These are phyloP conservation scores for Lagopus leucura DNA, from an alignment of 2,113 vertebrate species.

Conservation along the genomic window DNA sequence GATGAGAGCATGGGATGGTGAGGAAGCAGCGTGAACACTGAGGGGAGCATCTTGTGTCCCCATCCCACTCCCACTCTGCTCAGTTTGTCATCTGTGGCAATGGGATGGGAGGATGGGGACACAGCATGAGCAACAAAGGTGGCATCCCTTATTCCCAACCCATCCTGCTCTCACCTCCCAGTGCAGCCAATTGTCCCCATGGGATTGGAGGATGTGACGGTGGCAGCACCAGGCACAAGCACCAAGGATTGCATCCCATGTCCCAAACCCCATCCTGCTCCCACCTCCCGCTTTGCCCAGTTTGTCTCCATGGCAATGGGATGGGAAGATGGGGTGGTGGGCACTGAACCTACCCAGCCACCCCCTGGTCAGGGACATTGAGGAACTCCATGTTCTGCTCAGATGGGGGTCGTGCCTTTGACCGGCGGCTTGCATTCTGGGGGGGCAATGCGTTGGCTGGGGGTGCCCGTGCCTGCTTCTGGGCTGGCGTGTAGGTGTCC, in stretches of 20 bases:
- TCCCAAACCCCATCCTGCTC: too few relatives aligned
- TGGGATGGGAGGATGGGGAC: not conserved
- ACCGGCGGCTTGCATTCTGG: constrained; percentile 60
- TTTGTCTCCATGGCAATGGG: not conserved
- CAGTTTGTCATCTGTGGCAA: too few relatives aligned
- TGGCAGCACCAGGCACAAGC: too few relatives aligned
- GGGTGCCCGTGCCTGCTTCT: constrained; percentile 68
- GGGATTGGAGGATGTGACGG: not conserved
- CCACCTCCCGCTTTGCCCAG: too few relatives aligned
- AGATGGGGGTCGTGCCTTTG: constrained; percentile 40
- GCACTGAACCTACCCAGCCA: constrained; percentile 87
- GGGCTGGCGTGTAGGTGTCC: constrained; percentile 71
- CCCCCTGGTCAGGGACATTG: constrained; percentile 92
- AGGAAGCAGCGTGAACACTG: too few relatives aligned
- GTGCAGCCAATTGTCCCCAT: too few relatives aligned
- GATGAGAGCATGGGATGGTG: too few relatives aligned
- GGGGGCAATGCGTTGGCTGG: constrained; percentile 71
- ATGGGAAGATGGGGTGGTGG: not conserved
- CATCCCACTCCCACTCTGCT: too few relatives aligned
- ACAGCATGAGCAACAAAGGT: too few relatives aligned
- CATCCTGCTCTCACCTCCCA: not conserved
- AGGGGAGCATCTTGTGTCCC: too few relatives aligned
- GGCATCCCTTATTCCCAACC: not conserved
- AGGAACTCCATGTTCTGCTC: constrained; percentile 91
- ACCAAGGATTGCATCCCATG: too few relatives aligned